Conservation (phyloP, 2,888 invertebrate species). For the Eristalis tenax region DNA sequence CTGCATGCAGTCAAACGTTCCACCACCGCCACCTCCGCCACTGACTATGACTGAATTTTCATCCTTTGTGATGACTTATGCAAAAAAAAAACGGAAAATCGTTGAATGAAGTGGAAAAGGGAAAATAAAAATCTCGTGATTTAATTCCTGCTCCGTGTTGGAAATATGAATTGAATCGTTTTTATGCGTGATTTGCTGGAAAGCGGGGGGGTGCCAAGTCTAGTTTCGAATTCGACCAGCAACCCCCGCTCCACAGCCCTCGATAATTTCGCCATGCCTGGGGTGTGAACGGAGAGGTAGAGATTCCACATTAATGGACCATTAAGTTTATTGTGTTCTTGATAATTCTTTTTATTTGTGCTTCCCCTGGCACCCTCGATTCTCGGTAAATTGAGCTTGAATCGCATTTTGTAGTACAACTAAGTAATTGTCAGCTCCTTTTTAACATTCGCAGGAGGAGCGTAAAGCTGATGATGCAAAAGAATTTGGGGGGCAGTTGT, state of each 20-base stretch:
- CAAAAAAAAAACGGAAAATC: neutral
- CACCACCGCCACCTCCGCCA: neutral
- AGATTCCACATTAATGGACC: neutral
- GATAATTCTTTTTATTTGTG: neutral
- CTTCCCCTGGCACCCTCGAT: neutral
- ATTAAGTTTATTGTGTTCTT: neutral
- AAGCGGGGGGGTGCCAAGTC: neutral
- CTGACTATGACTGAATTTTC: neutral
- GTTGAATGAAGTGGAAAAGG: slow-evolving; percentile 46
- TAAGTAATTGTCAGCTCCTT: too few relatives aligned
- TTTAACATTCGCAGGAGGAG: neutral
- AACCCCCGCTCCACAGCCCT: neutral
- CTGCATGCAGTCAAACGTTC: neutral
- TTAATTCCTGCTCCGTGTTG: slow-evolving; percentile 38
- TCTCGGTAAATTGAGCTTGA: neutral
- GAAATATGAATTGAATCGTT: slow-evolving; percentile 33
- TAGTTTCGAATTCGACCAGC: neutral
- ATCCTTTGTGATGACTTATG: slow-evolving; percentile 37
- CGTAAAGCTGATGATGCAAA: neutral
- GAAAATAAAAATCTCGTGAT: slow-evolving; percentile 40
- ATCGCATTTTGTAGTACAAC: neutral
- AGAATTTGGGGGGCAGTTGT: neutral
- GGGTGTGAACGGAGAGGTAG: neutral
- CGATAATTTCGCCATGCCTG: neutral
- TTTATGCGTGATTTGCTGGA: slow-evolving; percentile 22